phyloP scores from a whole-genome alignment of 2,113 vertebrate species.

The Gadus chalcogrammus region DNA sequence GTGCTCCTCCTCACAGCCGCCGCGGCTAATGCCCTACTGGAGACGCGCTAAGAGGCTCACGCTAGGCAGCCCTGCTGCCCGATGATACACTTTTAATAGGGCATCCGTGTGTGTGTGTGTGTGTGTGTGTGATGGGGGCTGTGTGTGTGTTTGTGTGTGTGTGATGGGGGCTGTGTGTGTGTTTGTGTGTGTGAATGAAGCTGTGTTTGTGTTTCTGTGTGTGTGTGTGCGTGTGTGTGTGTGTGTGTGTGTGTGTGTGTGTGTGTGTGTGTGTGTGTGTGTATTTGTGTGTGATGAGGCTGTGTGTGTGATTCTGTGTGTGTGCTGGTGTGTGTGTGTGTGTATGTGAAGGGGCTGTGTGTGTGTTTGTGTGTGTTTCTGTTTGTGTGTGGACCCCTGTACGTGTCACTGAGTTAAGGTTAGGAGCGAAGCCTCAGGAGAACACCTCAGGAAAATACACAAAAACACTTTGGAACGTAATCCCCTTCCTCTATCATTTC shows the following conservation, averaged over 20 bases:
- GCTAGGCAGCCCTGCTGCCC: slow-evolving; percentile 5
- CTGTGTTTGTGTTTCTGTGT: not conserved
- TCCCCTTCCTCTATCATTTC: not conserved
- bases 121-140: too few relatives aligned
- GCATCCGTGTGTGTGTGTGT: not conserved
- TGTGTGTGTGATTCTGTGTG: too few relatives aligned
- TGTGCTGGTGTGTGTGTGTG: not conserved
- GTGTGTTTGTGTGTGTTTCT: slow-evolving; percentile 5
- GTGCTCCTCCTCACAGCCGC: slow-evolving; percentile 10
- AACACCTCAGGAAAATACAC: too few relatives aligned
- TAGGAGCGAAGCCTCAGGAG: not conserved
- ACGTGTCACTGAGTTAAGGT: not conserved
- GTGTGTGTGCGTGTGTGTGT: too few relatives aligned
- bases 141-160: not conserved
- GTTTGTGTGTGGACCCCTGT: slow-evolving; percentile 12
- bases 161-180: not conserved
- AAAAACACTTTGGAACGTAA: too few relatives aligned
- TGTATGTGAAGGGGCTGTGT: not conserved
- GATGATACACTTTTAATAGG: slow-evolving; percentile 2
- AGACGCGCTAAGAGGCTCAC: slow-evolving; percentile 38
- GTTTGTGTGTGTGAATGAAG: not conserved
- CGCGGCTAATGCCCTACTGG: slow-evolving; percentile 42
- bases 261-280: too few relatives aligned
- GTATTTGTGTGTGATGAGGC: too few relatives aligned
- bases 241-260: not conserved